Base-by-base conservation (phyloP, 1,140 invertebrate genomes). In the Lanistes nyassanus region DNA sequence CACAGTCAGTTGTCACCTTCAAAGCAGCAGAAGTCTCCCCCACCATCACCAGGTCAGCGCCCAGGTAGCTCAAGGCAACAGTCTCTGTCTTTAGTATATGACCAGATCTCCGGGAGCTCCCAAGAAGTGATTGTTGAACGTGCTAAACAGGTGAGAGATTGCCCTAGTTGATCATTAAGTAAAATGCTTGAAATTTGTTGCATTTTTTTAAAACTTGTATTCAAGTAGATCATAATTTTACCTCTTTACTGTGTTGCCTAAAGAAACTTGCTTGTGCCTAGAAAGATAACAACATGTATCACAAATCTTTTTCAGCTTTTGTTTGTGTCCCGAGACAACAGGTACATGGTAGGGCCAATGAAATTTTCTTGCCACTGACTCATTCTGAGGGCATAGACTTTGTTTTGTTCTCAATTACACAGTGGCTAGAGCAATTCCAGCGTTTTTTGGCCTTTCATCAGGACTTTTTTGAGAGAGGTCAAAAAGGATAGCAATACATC, bases 121-220 rank as follows among this genome's bases (percentile, higher is more conserved):
- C 92, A 93, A 86, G 94, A 95, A 88, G 94, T 95, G 88, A 95
- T 96, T 82, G 94, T 95, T 58, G 94, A 96, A 88, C 94, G 94
- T 88, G 95, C 95, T 0, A 97, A 96, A 90, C 95, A 97, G 90
- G 92, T 92, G 82, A 62, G 42, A 51, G 67, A 16, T 51, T 67
- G 29, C 21, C 2, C 51, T 67, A 29, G 29, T 29, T 39, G 16
- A 29, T 58, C 65, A 19, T 71, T 62, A 23, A 37, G 7, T 36
- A 16, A 37, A 19, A 51, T 47, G 42, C 31, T 56, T 23, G 31
- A 42, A 53, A 31, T 55, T 31, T 60, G 19, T 34, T 31, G 16
- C 42, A 29, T 7, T 26, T 73, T 26, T 73, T 23, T 6, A 36
- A 3, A 26, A 60, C 21, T 73, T 73, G 37, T 2, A n/a, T n/a